A percentile compares a stretch with the other conserved stretches of the same genome.
These are phyloP conservation scores for Catharus minimus DNA, from an alignment of 2,113 vertebrate species.

Conservation along the genomic window DNA sequence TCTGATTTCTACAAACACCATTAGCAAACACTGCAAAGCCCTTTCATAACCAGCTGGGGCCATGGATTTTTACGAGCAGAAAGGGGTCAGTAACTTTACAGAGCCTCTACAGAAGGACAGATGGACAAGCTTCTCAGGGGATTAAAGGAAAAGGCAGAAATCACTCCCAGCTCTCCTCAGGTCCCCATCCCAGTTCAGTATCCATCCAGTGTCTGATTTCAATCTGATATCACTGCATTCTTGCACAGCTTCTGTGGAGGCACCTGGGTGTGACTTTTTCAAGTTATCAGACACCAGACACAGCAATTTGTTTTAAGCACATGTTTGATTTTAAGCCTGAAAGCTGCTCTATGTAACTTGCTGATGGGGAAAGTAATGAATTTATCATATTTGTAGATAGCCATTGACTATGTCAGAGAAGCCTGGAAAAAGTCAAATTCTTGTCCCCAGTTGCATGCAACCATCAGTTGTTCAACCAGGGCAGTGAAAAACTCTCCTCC, in stretches of 20 bases:
- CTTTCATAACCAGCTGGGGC: background rate
- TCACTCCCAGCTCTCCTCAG: background rate
- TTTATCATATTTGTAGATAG: background rate
- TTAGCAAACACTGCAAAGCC: background rate
- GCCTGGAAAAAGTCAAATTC: background rate
- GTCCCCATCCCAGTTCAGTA: background rate
- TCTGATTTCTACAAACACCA: background rate
- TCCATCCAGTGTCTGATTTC: background rate
- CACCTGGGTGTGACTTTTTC: background rate
- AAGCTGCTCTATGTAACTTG: background rate
- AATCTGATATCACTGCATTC: background rate
- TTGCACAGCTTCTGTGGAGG: background rate
- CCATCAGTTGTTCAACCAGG: accelerated
- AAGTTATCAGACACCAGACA: background rate
- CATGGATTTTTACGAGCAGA: background rate
- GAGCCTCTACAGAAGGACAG: background rate
- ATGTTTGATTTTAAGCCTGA: background rate
- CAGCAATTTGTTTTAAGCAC: background rate
- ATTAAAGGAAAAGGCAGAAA: background rate
- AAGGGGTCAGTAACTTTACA: background rate
- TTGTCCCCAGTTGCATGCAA: background rate
- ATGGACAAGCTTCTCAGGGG: background rate
- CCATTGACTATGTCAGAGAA: background rate
- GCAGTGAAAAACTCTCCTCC: background rate
- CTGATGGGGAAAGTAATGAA: background rate